Evolutionary conservation across 37 sponge, comb jelly and placozoan species (phyloP).

Genomic region (Axinella damicornis): DNA sequence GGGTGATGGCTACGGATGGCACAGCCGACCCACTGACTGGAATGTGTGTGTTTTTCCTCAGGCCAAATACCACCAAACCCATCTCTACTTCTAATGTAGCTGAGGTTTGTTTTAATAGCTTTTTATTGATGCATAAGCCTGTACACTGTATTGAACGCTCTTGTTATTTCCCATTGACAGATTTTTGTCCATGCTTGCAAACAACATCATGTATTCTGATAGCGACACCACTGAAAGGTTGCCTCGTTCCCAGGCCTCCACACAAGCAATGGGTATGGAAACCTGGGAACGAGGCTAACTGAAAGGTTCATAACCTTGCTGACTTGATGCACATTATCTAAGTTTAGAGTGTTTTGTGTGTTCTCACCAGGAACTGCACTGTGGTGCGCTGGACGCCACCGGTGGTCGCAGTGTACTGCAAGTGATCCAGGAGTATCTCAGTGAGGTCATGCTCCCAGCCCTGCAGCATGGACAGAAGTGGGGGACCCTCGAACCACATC

Average conservation of each 20-base stretch:
- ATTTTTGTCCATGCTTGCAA: too few species aligned
- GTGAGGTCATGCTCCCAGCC: slow-evolving; percentile 80
- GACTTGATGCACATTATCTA: too few species aligned
- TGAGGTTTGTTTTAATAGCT: slow-evolving; percentile 52
- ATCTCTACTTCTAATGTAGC: slow-evolving; percentile 66
- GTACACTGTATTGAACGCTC: too few species aligned
- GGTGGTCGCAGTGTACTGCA: slow-evolving; percentile 64
- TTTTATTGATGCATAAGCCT: too few species aligned
- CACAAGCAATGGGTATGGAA: too few species aligned
- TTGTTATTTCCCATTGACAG: too few species aligned
- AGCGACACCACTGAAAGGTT: too few species aligned
- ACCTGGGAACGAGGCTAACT: too few species aligned
- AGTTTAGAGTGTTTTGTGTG: too few species aligned
- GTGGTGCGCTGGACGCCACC: slow-evolving; percentile 76
- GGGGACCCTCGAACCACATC: slow-evolving; percentile 48
- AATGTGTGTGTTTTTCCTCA: slow-evolving; percentile 80
- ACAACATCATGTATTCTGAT: too few species aligned
- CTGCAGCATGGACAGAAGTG: slow-evolving; percentile 62
- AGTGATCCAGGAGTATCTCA: slow-evolving; percentile 72
- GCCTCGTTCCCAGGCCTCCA: too few species aligned
- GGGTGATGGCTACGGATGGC: slow-evolving; percentile 85
- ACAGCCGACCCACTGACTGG: slow-evolving; percentile 69
- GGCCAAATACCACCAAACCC: slow-evolving; percentile 61
- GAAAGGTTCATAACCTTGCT: too few species aligned
- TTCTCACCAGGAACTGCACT: slow-evolving; percentile 56